Conservation (phyloP, 2,888 invertebrate species). For the Troglohyphantes excavatus region DNA sequence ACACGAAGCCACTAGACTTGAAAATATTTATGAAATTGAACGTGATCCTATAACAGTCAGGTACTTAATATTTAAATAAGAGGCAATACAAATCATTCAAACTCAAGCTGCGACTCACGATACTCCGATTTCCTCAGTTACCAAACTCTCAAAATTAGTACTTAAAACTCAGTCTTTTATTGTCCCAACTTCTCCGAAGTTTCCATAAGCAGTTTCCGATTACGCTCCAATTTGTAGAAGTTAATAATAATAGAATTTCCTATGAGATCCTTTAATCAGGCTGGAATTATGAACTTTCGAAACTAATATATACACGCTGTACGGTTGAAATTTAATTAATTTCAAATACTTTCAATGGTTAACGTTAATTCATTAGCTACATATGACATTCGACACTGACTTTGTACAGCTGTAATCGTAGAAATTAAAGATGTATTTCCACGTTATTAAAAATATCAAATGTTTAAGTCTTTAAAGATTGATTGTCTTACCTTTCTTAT, state of each 20-base stretch:
- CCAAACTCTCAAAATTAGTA: background rate
- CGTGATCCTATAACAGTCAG: background rate
- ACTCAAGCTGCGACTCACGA: background rate
- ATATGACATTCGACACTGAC: too few species aligned
- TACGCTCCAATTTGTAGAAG: background rate
- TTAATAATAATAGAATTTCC: background rate
- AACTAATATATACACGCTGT: background rate
- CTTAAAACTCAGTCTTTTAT: background rate
- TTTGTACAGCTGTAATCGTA: too few species aligned
- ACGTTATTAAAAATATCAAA: too few species aligned
- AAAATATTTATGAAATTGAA: background rate
- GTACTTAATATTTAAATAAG: background rate
- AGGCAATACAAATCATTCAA: background rate
- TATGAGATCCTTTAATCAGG: background rate
- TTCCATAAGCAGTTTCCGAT: constrained; percentile 3
- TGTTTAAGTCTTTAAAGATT: too few species aligned
- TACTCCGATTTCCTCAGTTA: background rate
- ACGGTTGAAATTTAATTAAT: background rate
- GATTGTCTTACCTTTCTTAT: too few species aligned
- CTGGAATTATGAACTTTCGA: background rate
- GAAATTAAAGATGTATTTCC: too few species aligned
- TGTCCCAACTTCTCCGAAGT: background rate
- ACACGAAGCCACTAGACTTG: too few species aligned
- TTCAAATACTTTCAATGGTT: too few species aligned
- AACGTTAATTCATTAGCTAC: too few species aligned